Conservation (phyloP, 2,113 vertebrate species). For the Eudyptes chrysolophus region DNA sequence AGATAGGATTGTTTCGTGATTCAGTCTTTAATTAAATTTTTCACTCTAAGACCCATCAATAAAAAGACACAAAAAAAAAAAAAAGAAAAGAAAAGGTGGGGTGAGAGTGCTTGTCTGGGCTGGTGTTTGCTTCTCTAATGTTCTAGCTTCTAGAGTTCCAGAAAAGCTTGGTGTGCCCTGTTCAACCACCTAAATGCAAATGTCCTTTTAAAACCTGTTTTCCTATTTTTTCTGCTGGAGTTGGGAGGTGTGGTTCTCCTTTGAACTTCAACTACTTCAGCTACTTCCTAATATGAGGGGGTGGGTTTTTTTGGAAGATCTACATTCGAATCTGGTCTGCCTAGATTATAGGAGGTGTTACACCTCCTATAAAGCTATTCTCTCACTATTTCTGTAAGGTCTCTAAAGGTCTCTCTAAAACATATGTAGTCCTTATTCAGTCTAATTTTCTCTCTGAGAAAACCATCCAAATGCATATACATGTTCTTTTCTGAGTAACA, state of each 20-base stretch:
- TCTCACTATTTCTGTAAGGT: background rate
- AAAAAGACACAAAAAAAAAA: background rate
- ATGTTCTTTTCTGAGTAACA: slow-evolving; percentile 35
- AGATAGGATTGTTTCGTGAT: background rate
- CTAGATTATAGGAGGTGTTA: background rate
- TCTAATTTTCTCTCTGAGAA: background rate
- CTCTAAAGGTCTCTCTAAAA: background rate
- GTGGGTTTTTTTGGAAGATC: background rate
- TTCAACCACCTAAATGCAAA: background rate
- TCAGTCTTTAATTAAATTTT: background rate
- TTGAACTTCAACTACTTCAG: background rate
- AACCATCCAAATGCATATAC: background rate
- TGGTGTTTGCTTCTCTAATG: background rate
- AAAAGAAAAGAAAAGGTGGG: accelerated
- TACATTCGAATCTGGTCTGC: background rate
- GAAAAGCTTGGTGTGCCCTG: background rate
- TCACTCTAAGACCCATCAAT: background rate
- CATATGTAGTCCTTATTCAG: background rate
- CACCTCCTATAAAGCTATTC: background rate
- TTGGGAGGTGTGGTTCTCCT: background rate
- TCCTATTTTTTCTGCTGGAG: background rate
- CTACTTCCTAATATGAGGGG: accelerated
- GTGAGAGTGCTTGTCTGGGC: background rate
- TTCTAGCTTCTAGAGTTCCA: background rate
- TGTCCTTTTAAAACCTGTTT: background rate